Conservation (phyloP, 92 coral and sea anemone genomes). For the Meandrina meandrites region DNA sequence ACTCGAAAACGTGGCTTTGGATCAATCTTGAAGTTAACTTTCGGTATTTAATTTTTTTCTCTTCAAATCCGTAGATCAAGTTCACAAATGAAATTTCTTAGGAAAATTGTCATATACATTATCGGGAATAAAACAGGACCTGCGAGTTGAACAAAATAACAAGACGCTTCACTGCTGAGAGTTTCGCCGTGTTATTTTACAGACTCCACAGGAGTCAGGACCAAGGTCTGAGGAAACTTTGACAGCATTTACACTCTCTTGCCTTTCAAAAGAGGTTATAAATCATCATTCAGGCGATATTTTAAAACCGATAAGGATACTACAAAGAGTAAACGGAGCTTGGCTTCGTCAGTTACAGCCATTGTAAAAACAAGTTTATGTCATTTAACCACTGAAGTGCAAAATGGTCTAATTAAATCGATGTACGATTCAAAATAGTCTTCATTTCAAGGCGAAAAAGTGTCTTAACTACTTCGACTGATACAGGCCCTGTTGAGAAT, state of each 20-base stretch:
- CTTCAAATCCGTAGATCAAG: neutral
- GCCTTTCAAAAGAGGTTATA: neutral
- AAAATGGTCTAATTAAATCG: too few relatives aligned
- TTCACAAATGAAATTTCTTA: neutral
- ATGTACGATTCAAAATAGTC: neutral
- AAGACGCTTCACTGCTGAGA: neutral
- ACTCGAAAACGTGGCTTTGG: neutral
- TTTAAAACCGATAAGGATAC: too few relatives aligned
- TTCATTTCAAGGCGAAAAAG: neutral
- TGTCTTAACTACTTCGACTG: neutral
- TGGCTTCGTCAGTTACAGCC: too few relatives aligned
- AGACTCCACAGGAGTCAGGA: neutral
- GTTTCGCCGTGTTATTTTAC: neutral
- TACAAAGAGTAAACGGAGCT: too few relatives aligned
- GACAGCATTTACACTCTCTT: neutral
- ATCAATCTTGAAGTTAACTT: neutral
- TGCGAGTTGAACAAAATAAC: neutral
- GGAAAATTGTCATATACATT: neutral
- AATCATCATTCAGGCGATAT: too few relatives aligned
- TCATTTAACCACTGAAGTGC: neutral
- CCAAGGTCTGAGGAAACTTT: neutral
- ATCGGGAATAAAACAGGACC: neutral
- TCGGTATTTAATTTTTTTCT: neutral
- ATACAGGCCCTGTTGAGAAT: neutral
- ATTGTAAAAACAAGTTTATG: neutral